Evolutionary conservation across 1,140 invertebrate genomes (phyloP), one percentile per base, ranked within the genome.

Genomic region (Formica exsecta): DNA sequence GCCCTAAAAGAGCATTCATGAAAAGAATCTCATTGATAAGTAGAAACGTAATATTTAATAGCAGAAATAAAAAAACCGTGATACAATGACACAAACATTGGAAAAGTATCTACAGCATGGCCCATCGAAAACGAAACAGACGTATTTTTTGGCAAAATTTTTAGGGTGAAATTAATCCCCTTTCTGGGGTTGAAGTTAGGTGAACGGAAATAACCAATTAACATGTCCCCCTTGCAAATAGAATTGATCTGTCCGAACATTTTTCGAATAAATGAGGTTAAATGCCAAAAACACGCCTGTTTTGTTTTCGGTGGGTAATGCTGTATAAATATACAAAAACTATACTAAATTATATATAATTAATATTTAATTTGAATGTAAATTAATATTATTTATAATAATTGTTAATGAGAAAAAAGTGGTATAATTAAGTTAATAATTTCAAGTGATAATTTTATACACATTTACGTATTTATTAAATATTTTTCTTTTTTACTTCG

Each of bases 391-490:
- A 19, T 68, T 80, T 68, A 57, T 54, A 36, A 77, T 11, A 16
- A 68, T 19, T 5, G 51, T 68, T 68, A 70, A 57, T 66, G 38
- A 54, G 2, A 41, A 57, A 57, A 80, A 29, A 32, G 22, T 11
- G 32, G 16, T 54, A 19, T n/a, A 2, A 6, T 41, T n/a, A 41
- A 51, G 19, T 77, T 64, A 65, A 41, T 61, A n/a, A 61, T 61
- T 41, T 59, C 29, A 32, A 59, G 19, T 71, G 25, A 13, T 44
- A 59, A 61, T 44, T 22, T 71, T 3, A 71, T 48, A 32, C 32
- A 32, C 32, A 32, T 81, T 51, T 51, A 13, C 11, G 32, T 73
- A 71, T 44, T 81, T 73, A 61, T 73, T 71, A 16, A 73, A 71
- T 32, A 19, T 44, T 81, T 44, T 44, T 44, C 9, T 44, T 44